phyloP scores from a whole-genome alignment of 2,888 invertebrate species.

The Selenia dentaria region DNA sequence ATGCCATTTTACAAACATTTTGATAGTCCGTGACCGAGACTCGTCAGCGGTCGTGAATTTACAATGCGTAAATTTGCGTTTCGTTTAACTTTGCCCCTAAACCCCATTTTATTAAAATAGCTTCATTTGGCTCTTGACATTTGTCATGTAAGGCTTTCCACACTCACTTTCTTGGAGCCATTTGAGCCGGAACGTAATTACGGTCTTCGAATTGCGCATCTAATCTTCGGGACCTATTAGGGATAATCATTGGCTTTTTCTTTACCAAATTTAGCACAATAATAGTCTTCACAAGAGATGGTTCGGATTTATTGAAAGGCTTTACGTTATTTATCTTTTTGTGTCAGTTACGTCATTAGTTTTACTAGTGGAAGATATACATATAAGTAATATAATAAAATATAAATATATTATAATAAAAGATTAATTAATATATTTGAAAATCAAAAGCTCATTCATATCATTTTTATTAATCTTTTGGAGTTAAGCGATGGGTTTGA shows the following conservation, averaged over 20 bases:
- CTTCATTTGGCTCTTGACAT: constrained; percentile 28
- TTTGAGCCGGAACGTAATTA: constrained; percentile 30
- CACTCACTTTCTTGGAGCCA: constrained; percentile 24
- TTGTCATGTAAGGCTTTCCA: constrained; percentile 25
- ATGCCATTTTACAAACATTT: too few relatives aligned
- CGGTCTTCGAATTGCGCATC: constrained; percentile 26
- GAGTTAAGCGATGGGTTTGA: too few relatives aligned
- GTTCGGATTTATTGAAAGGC: constrained; percentile 20
- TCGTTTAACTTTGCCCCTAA: constrained; percentile 12
- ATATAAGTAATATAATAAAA: too few relatives aligned
- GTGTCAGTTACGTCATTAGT: constrained; percentile 1
- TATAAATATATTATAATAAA: too few relatives aligned
- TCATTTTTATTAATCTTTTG: too few relatives aligned
- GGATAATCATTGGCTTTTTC: constrained; percentile 28
- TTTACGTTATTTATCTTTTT: constrained; percentile 15
- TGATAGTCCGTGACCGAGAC: too few relatives aligned
- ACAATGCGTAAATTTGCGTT: constrained; percentile 10
- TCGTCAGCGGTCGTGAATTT: too few relatives aligned
- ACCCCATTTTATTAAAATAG: constrained; percentile 22
- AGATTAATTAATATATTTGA: too few relatives aligned
- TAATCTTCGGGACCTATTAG: constrained; percentile 29
- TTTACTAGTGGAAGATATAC: too few relatives aligned
- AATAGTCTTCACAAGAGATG: constrained; percentile 8
- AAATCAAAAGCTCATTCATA: too few relatives aligned
- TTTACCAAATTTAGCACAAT: constrained; percentile 28